Evolutionary conservation across 2,113 vertebrate genomes (phyloP).

Genomic region (Echinops telfairi): DNA sequence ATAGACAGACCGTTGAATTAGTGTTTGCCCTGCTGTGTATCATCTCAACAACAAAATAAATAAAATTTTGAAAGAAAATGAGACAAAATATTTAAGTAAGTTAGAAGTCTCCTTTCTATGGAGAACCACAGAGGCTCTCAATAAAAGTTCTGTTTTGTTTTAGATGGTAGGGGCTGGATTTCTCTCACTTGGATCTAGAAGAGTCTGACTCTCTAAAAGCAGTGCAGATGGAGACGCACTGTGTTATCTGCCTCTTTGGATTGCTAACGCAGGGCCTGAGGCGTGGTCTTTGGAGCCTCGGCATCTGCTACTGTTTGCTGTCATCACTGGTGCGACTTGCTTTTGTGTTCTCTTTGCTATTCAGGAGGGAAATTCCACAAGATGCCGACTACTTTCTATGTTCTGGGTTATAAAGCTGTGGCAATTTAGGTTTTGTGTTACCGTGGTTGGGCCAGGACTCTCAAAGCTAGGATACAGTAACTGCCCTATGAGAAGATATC

Average conservation of each 20-base stretch:
- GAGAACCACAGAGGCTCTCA: conserved; percentile 43
- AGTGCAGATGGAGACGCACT: background rate
- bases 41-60: background rate
- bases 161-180: background rate
- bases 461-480: too few relatives aligned
- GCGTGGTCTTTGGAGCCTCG: background rate
- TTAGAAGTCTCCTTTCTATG: conserved; percentile 23
- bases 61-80: background rate
- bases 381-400: conserved; percentile 85
- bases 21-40: background rate
- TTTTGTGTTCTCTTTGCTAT: conserved; percentile 75
- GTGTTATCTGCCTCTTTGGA: background rate
- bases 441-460: too few relatives aligned
- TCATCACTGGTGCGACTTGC: conserved; percentile 58
- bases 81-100: background rate
- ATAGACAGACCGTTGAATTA: background rate
- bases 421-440: too few relatives aligned
- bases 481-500: too few relatives aligned
- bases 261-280: background rate
- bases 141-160: background rate
- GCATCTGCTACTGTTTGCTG: conserved; percentile 34
- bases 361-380: conserved; percentile 82
- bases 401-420: conserved; percentile 76
- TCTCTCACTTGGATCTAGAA: background rate
- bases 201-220: background rate